Evolutionary conservation across 1,140 invertebrate species (phyloP), one percentile per base, ranked within the genome.

Genomic region (Hylaeus volcanicus): DNA sequence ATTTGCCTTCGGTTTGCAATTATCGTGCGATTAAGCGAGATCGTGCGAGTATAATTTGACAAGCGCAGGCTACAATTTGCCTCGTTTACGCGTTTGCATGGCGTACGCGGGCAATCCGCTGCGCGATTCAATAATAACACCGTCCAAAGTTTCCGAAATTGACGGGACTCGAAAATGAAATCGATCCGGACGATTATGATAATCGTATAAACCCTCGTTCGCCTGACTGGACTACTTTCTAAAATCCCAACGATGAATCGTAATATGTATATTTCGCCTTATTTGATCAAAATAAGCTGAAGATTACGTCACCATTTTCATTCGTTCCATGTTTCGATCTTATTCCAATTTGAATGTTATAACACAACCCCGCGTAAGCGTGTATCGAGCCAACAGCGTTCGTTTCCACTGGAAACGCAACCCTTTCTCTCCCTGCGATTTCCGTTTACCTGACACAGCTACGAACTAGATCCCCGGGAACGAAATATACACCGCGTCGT

Each of bases 391-490:
- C 26, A 26, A 26, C 26, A 26, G 26, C 26, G 26, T 14, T 39
- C 53, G 45, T 58, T 79, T 45, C 66, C 66, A 53, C 51, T 58
- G 66, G 69, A 78, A 82, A 41, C n/a, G 56, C 68, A 69, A 70
- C 51, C 55, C 71, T 37, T 53, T 69, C 43, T 43, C 48, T 60
- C 11, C 12, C 43, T 26, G 37, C 45, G 41, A 77, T 55, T 65
- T 74, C 69, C 43, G 80, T 81, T 81, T 74, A 74, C 79, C 77
- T 85, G 82, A 60, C 51, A 45, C 70, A 77, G 65, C 68, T 43
- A 68, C 68, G 39, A 75, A 71, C 61, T 58, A 15, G 65, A 85
- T 68, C 60, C 12, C 14, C n/a, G 26, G 1, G 43, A 60, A 51
- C 15, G 26, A 39, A 14, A 48, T 6, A 26, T 6, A 48, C 9